Conservation (phyloP, 2,797 vertebrate genomes). For the Halcyon badia region DNA sequence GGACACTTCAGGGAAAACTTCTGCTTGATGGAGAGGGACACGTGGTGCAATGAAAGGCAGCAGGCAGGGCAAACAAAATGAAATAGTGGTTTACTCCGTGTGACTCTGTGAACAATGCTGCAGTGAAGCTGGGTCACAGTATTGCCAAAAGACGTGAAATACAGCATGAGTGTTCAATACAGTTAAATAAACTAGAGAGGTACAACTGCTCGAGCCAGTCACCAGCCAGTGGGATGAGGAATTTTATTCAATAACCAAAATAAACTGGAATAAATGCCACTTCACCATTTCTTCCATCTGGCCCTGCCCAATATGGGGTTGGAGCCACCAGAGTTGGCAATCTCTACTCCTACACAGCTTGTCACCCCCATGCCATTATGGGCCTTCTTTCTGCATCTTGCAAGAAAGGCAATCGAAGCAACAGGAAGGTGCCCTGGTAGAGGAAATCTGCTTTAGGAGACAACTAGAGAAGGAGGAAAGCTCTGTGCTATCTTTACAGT, state of each 20-base stretch:
- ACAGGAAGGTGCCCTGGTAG: background rate
- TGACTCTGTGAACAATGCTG: background rate
- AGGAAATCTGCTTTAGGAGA: constrained; percentile 36
- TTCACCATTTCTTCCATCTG: background rate
- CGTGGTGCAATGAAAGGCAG: background rate
- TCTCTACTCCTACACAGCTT: background rate
- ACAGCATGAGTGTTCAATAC: background rate
- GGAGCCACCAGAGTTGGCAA: background rate
- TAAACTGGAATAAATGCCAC: background rate
- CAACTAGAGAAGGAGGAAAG: background rate
- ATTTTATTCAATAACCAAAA: constrained; percentile 2
- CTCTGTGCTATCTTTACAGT: constrained; percentile 30
- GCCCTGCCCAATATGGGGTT: background rate
- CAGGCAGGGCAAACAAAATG: background rate
- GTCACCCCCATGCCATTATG: background rate
- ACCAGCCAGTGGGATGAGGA: background rate
- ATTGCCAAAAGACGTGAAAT: background rate
- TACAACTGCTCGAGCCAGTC: background rate
- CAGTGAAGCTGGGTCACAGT: background rate
- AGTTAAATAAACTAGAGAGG: background rate
- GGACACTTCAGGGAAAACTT: background rate
- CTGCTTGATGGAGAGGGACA: background rate
- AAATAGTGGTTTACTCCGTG: background rate
- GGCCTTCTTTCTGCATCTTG: background rate
- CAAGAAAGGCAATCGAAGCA: background rate